These are phyloP conservation scores for Myodes glareolus DNA, from an alignment of 2,113 vertebrate genomes.

Conservation along the genomic window DNA sequence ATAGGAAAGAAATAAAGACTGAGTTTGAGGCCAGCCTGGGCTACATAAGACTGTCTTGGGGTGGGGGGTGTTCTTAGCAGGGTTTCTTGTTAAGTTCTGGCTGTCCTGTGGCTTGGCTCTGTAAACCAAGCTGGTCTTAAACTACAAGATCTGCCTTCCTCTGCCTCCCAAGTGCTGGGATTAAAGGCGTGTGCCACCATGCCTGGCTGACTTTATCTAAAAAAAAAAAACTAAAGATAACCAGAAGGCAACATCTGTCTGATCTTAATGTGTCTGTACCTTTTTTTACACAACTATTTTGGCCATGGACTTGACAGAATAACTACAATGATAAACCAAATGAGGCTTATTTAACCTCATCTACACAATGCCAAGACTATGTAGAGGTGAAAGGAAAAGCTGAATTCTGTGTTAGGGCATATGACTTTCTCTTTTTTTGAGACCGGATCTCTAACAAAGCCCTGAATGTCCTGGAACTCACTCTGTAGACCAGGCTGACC, in stretches of 20 bases:
- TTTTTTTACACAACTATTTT: neutral
- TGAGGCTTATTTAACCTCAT: neutral
- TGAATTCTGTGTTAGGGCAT: neutral
- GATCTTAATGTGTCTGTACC: slow-evolving; percentile 37
- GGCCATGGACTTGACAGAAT: slow-evolving; percentile 29
- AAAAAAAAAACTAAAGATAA: neutral
- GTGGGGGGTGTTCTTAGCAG: neutral
- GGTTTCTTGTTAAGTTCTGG: neutral
- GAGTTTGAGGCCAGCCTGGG: neutral
- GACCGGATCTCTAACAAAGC: too few relatives aligned
- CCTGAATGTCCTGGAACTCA: neutral
- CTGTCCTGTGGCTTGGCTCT: neutral
- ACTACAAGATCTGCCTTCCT: neutral
- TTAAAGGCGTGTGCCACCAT: neutral
- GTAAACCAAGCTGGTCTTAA: neutral
- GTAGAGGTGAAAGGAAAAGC: slow-evolving; percentile 18
- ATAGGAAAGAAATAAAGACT: neutral
- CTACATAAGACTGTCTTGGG: neutral
- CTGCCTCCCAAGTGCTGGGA: neutral
- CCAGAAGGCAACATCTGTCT: neutral
- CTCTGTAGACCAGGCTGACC: neutral
- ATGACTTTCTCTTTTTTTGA: neutral
- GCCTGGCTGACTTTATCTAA: neutral
- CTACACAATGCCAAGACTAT: neutral
- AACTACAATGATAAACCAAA: neutral